These are phyloP conservation scores for Apoda limacodes DNA, from an alignment of 2,888 invertebrate genomes.

Conservation along the genomic window DNA sequence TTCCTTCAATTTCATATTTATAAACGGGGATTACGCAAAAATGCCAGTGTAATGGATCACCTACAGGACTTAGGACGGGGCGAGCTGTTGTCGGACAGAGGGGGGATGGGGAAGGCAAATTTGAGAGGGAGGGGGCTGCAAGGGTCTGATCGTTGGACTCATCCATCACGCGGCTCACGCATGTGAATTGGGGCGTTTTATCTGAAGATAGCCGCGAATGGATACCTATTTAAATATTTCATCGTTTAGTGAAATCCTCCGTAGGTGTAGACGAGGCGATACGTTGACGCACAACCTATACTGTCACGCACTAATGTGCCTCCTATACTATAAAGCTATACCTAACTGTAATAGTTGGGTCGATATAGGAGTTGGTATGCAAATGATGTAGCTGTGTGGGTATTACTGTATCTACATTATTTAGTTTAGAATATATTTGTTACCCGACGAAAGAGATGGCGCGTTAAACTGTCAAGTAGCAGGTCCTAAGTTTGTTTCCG, in stretches of 20 bases:
- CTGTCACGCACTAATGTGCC: too few species aligned
- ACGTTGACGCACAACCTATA: too few species aligned
- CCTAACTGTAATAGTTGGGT: too few species aligned
- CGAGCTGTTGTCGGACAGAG: constrained; percentile 34
- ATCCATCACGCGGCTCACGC: constrained; percentile 68
- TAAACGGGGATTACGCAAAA: constrained; percentile 70
- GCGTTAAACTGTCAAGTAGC: too few species aligned
- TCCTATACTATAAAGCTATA: constrained; percentile 3
- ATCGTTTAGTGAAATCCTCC: constrained; percentile 48
- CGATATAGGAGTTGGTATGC: too few species aligned
- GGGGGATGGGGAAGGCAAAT: constrained; percentile 55
- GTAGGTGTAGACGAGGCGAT: constrained; percentile 18
- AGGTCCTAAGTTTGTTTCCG: too few species aligned
- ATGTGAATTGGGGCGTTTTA: constrained; percentile 69
- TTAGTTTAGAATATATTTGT: too few species aligned
- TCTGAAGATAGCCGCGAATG: constrained; percentile 62
- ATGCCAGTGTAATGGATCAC: constrained; percentile 68
- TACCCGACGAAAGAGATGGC: too few species aligned
- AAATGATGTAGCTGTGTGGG: too few species aligned
- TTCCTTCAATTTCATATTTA: constrained; percentile 70
- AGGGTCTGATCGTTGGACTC: constrained; percentile 66
- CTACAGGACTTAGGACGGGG: constrained; percentile 59
- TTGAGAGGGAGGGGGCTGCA: constrained; percentile 51
- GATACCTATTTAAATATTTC: constrained; percentile 65
- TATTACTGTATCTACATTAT: too few species aligned